phyloP scores from a whole-genome alignment of 2,113 vertebrate genomes.

The Thymallus thymallus region DNA sequence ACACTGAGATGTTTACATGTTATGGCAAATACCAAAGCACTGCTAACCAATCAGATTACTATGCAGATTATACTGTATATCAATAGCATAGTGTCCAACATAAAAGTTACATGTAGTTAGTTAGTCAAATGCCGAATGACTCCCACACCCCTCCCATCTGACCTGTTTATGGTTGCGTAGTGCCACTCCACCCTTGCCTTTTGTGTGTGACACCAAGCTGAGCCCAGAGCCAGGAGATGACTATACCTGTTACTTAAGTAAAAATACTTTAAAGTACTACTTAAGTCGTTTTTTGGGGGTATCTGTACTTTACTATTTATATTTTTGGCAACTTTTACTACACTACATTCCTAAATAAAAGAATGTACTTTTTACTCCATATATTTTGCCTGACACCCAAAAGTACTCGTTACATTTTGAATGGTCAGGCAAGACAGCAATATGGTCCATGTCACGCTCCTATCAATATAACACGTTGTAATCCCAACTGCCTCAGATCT shows the following conservation, averaged over 20 bases:
- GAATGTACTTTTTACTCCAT: too few species aligned
- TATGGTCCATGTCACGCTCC: too few species aligned
- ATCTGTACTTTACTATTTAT: too few species aligned
- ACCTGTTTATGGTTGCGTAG: constrained; percentile 20
- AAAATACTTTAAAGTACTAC: too few species aligned
- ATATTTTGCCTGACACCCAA: too few species aligned
- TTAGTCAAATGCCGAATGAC: constrained; percentile 26
- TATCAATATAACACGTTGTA: too few species aligned
- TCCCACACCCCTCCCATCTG: constrained; percentile 31
- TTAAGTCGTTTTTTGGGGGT: too few species aligned
- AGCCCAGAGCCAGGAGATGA: not conserved
- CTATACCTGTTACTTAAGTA: not conserved
- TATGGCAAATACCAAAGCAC: constrained; percentile 69
- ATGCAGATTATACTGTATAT: constrained; percentile 29
- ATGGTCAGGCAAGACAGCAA: not conserved
- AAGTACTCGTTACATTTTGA: too few species aligned
- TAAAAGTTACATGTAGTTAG: constrained; percentile 24
- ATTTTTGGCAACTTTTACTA: too few species aligned
- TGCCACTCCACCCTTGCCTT: constrained; percentile 37
- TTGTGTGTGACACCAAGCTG: constrained; percentile 34
- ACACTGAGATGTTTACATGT: constrained; percentile 71
- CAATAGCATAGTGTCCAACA: constrained; percentile 52
- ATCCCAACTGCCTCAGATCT: too few species aligned
- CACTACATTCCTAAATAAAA: too few species aligned
- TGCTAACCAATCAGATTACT: constrained; percentile 59